Evolutionary conservation across 2,888 invertebrate genomes (phyloP).

Genomic region (Diloba caeruleocephala): DNA sequence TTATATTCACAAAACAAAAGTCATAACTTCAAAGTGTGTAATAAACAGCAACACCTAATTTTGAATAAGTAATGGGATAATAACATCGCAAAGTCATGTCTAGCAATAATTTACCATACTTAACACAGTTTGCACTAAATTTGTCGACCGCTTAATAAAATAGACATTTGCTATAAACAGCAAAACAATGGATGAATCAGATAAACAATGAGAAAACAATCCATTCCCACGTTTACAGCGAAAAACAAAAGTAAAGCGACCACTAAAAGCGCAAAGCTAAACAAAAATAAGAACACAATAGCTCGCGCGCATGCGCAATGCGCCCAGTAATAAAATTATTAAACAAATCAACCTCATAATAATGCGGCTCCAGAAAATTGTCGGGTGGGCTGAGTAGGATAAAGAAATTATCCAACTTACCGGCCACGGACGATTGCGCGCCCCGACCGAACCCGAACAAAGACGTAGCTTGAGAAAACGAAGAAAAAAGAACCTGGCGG

Average conservation of each 20-base stretch:
- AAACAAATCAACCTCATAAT: conserved; percentile 88
- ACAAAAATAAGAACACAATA: conserved; percentile 71
- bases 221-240: conserved; percentile 60
- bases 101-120: conserved; percentile 3
- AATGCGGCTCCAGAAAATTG: conserved; percentile 86
- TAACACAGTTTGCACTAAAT: conserved; percentile 25
- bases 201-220: conserved; percentile 63
- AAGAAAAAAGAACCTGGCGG: conserved; percentile 73
- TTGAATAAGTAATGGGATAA: conserved; percentile 3
- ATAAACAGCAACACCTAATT: neutral
- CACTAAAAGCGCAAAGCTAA: conserved; percentile 67
- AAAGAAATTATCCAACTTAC: conserved; percentile 89
- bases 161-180: conserved; percentile 53
- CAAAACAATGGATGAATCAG: conserved; percentile 53
- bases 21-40: neutral
- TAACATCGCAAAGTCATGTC: neutral
- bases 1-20: conserved; percentile 11
- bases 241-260: conserved; percentile 59
- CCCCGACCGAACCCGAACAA: conserved; percentile 79
- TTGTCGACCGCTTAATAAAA: conserved; percentile 45
- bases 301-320: conserved; percentile 70
- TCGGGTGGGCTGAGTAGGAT: conserved; percentile 83
- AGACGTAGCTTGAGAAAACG: conserved; percentile 84
- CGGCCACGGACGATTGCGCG: conserved; percentile 78
- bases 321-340: conserved; percentile 88